These are phyloP conservation scores for Drosophila sordidula DNA, from an alignment of 2,888 invertebrate genomes.

Conservation along the genomic window DNA sequence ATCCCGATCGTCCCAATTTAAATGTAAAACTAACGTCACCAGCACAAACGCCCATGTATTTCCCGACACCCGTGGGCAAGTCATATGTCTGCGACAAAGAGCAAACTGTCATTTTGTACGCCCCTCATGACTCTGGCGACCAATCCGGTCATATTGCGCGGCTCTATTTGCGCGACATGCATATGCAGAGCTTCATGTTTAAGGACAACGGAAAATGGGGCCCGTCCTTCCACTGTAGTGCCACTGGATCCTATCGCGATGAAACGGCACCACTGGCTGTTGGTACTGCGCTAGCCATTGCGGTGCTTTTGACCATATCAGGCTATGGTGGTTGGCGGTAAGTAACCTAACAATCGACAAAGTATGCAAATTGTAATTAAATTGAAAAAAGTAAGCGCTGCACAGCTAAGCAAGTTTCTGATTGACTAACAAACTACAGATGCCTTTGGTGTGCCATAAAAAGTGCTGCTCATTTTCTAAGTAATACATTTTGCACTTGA, in stretches of 20 bases:
- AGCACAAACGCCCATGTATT: slow-evolving; percentile 87
- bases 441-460: too few relatives aligned
- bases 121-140: slow-evolving; percentile 85
- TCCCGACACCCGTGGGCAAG: slow-evolving; percentile 94
- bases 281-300: slow-evolving; percentile 93
- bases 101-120: slow-evolving; percentile 88
- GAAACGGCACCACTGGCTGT: slow-evolving; percentile 94
- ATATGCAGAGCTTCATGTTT: slow-evolving; percentile 95
- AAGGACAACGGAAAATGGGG: slow-evolving; percentile 89
- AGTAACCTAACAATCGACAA: slow-evolving; percentile 17
- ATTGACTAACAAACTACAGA: too few relatives aligned
- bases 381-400: too few relatives aligned
- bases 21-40: slow-evolving; percentile 87
- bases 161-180: slow-evolving; percentile 89
- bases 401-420: too few relatives aligned
- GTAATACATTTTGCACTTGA: not conserved
- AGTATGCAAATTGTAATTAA: not conserved
- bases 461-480: not conserved
- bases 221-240: slow-evolving; percentile 85
- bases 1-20: slow-evolving; percentile 87
- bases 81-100: slow-evolving; percentile 92
- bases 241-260: slow-evolving; percentile 88
- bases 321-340: slow-evolving; percentile 90
- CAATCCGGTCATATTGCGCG: slow-evolving; percentile 87
- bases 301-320: slow-evolving; percentile 91